Evolutionary conservation across 1,140 invertebrate species (phyloP), one percentile per base, ranked within the genome.

Genomic region (Triops cancriformis): DNA sequence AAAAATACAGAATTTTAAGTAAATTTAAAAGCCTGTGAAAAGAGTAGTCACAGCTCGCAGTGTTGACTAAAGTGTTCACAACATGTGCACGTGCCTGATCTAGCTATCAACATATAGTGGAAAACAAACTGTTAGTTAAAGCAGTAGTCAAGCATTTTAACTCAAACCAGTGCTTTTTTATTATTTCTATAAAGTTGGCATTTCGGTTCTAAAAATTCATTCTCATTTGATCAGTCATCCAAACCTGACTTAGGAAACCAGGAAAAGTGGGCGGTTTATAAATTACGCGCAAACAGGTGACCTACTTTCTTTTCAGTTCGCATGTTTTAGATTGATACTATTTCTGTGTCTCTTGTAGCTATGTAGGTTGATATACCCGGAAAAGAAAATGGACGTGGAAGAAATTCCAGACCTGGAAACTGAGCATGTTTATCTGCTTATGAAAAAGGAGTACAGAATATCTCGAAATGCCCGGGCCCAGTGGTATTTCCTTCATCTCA

Each of bases 381-480:
- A 76, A 23, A 9, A 12, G 26, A 45, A 76, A 42, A 41, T 23
- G 41, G 77, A 78, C 11, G 37, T 31, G 31, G 43, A 77, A 26
- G 72, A 28, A 14, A 73, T 72, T 74, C 72, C 76, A 45, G 79
- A 87, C 78, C 82, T 90, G n/a, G 88, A 90, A 82, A 91, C 91
- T 41, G 87, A 88, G 73, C 87, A 88, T 73, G 87, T 93, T 2
- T 93, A 89, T 83, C 83, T 92, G 14, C 82, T 93, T 27, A 89
- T 93, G 89, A 91, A 90, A 80, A 90, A 91, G 82, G 88, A 90
- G 76, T 91, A 91, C 81, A 88, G 91, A 28, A 89, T 94, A 79
- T 93, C 92, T 26, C 86, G 92, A 80, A 92, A 92, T 84, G 87
- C 90, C 28, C 84, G 92, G 80, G 89, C 91, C 72, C 89, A 91